Evolutionary conservation across 2,888 invertebrate genomes (phyloP).

Genomic region (Strigamia crassipes): DNA sequence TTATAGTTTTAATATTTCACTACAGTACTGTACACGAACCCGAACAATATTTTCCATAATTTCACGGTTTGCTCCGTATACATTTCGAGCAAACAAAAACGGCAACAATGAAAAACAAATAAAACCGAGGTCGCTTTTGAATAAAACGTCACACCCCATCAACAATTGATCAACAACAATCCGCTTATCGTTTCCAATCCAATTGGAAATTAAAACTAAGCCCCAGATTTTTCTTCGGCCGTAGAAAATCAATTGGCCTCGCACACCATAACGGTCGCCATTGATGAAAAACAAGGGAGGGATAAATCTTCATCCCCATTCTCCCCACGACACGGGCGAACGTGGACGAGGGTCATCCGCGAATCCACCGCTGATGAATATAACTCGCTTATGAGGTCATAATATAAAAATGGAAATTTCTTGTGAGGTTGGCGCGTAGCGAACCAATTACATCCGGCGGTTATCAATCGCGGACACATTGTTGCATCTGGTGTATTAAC

Average conservation of each 20-base stretch:
- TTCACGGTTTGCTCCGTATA: too few species aligned
- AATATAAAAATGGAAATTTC: conserved; percentile 36
- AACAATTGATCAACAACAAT: conserved; percentile 27
- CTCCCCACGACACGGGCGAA: neutral
- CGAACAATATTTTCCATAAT: too few species aligned
- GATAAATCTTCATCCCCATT: conserved; percentile 32
- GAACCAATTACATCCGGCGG: conserved; percentile 14
- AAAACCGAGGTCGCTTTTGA: neutral
- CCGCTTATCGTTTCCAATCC: conserved; percentile 35
- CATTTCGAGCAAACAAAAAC: neutral
- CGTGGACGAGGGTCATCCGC: conserved; percentile 40
- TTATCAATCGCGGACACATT: conserved; percentile 31
- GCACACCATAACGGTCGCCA: conserved; percentile 27
- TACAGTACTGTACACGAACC: too few species aligned
- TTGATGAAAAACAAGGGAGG: conserved; percentile 31
- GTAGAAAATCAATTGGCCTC: conserved; percentile 38
- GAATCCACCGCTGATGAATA: conserved; percentile 22
- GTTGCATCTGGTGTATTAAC: conserved; percentile 38
- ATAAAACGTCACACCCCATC: neutral
- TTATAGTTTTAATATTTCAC: too few species aligned
- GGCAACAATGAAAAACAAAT: neutral
- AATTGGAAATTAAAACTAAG: conserved; percentile 38
- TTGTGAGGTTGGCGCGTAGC: conserved; percentile 7
- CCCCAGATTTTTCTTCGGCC: conserved; percentile 4
- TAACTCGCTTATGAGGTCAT: conserved; percentile 38